Conservation (phyloP, 2,113 vertebrate genomes). For the Nothocercus julius region DNA sequence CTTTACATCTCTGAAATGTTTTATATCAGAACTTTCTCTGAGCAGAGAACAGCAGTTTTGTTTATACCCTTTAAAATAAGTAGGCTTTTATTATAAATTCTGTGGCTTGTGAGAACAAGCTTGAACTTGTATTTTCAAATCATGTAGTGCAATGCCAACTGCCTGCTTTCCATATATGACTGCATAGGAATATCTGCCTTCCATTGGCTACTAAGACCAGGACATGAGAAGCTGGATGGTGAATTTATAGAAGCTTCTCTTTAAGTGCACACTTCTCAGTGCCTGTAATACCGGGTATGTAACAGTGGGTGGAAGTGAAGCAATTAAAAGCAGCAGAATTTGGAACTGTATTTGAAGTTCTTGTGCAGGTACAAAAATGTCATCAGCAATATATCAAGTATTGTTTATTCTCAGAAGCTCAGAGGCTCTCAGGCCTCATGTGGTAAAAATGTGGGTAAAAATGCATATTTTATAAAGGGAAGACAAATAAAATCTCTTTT, state of each 20-base stretch:
- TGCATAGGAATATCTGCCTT: not conserved
- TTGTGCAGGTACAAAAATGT: constrained; percentile 24
- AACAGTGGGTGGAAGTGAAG: constrained; percentile 33
- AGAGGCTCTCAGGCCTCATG: not conserved
- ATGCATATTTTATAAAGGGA: not conserved
- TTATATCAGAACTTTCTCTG: not conserved
- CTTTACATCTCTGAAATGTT: not conserved
- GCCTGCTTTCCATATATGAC: not conserved
- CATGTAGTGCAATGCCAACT: not conserved
- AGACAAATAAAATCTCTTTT: not conserved
- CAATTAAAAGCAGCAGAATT: constrained; percentile 46
- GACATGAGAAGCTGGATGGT: not conserved
- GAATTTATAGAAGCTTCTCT: constrained; percentile 6
- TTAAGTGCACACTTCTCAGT: not conserved
- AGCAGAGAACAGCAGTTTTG: not conserved
- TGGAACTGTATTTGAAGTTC: constrained; percentile 27
- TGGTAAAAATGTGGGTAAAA: not conserved
- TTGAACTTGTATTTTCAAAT: not conserved
- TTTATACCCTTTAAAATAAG: not conserved
- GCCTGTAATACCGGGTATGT: not conserved
- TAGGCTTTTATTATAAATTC: not conserved
- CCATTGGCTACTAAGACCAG: not conserved
- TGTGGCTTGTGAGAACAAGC: not conserved
- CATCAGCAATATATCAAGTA: not conserved
- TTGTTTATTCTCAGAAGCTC: not conserved